A percentile compares a stretch with the other conserved stretches of the same genome.
These are phyloP conservation scores for Musca vetustissima DNA, from an alignment of 1,140 invertebrate genomes.

Conservation along the genomic window DNA sequence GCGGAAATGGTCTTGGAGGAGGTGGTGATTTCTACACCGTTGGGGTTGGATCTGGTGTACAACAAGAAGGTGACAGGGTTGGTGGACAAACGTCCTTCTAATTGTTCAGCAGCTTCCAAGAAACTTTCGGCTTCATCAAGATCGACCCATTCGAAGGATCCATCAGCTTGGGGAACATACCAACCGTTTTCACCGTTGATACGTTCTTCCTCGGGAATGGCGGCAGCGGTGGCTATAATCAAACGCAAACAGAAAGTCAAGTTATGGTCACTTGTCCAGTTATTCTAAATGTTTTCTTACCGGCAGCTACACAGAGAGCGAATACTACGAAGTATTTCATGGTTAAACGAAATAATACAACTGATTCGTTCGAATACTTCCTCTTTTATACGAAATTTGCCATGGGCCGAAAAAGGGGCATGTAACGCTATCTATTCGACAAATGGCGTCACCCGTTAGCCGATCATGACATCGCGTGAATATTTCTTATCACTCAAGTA, in stretches of 20 bases:
- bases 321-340: not conserved
- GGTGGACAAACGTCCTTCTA: constrained; percentile 27
- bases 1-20: constrained; percentile 34
- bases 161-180: constrained; percentile 46
- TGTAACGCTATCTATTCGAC: too few species aligned
- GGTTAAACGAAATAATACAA: not conserved
- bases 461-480: too few species aligned
- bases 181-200: constrained; percentile 48
- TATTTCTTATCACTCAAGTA: too few species aligned
- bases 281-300: not conserved
- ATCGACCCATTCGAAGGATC: constrained; percentile 42
- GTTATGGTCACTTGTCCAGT: not conserved
- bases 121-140: constrained; percentile 40
- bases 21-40: constrained; percentile 38
- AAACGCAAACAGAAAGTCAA: not conserved
- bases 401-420: too few species aligned
- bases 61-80: constrained; percentile 45
- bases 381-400: not conserved
- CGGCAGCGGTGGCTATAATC: constrained; percentile 35
- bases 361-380: not conserved
- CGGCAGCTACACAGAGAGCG: not conserved
- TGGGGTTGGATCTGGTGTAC: constrained; percentile 42
- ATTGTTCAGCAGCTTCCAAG: constrained; percentile 32
- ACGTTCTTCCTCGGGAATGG: constrained; percentile 36
- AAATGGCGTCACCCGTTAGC: too few species aligned